Percentiles rank a stretch among this genome's conserved stretches.
Conservation (phyloP, 1,140 invertebrate species). For the Heliconius nattereri region DNA sequence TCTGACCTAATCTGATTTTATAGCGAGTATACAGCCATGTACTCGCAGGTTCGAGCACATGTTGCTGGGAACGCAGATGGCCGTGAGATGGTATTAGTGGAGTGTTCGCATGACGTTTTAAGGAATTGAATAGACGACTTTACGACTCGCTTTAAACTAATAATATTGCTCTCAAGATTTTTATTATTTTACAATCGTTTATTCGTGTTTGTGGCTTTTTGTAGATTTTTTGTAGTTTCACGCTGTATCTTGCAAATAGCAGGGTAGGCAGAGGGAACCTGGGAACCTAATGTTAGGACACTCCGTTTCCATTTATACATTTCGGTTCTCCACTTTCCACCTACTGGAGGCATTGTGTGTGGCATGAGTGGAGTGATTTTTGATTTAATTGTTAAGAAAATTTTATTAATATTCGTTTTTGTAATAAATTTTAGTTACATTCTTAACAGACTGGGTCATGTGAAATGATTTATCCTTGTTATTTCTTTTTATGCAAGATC, state of each 20-base stretch:
- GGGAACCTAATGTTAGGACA: too few relatives aligned
- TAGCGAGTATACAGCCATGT: conserved; percentile 17
- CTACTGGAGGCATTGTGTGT: too few relatives aligned
- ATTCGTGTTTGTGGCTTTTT: background rate
- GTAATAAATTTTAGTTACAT: too few relatives aligned
- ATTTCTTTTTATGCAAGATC: background rate
- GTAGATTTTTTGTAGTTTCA: background rate
- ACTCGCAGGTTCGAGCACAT: conserved; percentile 28
- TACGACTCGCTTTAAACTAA: conserved; percentile 12
- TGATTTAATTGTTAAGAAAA: too few relatives aligned
- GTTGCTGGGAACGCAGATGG: conserved; percentile 30
- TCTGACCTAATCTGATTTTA: conserved; percentile 35
- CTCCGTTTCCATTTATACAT: too few relatives aligned
- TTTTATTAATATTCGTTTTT: background rate
- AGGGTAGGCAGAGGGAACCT: too few relatives aligned
- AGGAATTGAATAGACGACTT: conserved; percentile 14
- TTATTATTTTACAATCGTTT: background rate
- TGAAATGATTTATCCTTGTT: background rate
- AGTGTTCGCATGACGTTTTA: conserved; percentile 19
- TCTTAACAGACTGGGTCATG: too few relatives aligned
- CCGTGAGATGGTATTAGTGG: conserved; percentile 19
- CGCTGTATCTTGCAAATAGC: too few relatives aligned
- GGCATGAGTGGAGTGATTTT: too few relatives aligned
- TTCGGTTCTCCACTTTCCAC: too few relatives aligned
- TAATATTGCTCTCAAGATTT: background rate